These are phyloP conservation scores for Sinopyrophorus schimmeli DNA, from an alignment of 2,888 invertebrate species.

Conservation along the genomic window DNA sequence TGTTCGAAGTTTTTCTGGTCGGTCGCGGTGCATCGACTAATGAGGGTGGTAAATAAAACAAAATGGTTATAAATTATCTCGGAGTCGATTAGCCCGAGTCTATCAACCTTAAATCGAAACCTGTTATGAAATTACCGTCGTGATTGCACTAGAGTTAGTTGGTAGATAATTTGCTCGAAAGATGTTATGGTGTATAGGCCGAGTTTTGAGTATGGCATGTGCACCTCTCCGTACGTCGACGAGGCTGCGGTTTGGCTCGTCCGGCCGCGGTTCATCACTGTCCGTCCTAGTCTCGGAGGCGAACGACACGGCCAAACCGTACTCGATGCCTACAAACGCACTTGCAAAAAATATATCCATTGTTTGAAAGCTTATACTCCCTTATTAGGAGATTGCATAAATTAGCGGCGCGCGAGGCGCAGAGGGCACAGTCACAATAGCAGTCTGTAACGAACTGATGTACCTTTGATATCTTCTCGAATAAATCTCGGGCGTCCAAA, in stretches of 20 bases:
- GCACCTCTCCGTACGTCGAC: conserved; percentile 16
- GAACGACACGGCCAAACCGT: conserved; percentile 33
- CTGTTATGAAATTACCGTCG: conserved; percentile 55
- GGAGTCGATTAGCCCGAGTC: conserved; percentile 54
- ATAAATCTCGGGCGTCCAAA: conserved; percentile 51
- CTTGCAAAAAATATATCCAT: conserved; percentile 42
- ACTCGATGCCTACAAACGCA: conserved; percentile 37
- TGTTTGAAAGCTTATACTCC: conserved; percentile 45
- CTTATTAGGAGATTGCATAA: conserved; percentile 52
- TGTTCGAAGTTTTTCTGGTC: conserved; percentile 50
- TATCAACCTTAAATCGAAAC: conserved; percentile 56
- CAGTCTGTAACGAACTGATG: conserved; percentile 48
- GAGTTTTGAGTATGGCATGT: too few relatives aligned
- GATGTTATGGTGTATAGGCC: too few relatives aligned
- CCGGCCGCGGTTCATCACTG: conserved; percentile 31
- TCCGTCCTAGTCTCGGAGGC: conserved; percentile 19
- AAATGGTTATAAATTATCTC: conserved; percentile 54
- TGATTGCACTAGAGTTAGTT: conserved; percentile 51
- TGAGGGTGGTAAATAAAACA: conserved; percentile 55
- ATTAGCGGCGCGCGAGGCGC: conserved; percentile 45
- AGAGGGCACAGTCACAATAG: conserved; percentile 46
- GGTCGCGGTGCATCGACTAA: conserved; percentile 49
- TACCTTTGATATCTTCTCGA: conserved; percentile 48
- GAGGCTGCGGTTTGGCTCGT: conserved; percentile 12
- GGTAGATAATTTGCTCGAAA: conserved; percentile 51